Evolutionary conservation across 2,888 invertebrate genomes (phyloP).

Genomic region (Philhelius pedissequus): DNA sequence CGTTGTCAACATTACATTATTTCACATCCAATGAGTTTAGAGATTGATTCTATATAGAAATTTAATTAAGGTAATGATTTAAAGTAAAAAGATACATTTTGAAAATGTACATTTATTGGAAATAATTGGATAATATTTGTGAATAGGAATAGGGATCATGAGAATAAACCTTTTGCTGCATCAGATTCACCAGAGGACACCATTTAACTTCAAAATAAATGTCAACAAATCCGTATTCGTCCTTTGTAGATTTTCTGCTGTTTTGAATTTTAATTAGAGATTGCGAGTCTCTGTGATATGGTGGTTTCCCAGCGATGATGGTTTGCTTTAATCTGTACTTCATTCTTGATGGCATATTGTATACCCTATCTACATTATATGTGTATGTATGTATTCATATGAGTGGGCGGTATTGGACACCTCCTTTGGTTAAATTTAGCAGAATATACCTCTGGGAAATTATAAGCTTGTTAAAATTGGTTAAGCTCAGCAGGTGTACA

Average conservation of each 20-base stretch:
- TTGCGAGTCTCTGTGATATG: background rate
- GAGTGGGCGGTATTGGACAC: background rate
- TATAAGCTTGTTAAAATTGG: conserved; percentile 67
- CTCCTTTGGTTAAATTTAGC: conserved; percentile 45
- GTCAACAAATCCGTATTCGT: conserved; percentile 15
- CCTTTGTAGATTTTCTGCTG: conserved; percentile 65
- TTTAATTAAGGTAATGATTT: conserved; percentile 48
- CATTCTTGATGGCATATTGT: too few relatives aligned
- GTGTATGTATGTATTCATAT: too few relatives aligned
- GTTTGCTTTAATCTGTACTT: conserved; percentile 39
- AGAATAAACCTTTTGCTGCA: conserved; percentile 4
- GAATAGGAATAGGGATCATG: background rate
- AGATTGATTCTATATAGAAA: conserved; percentile 48
- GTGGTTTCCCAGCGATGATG: conserved; percentile 5
- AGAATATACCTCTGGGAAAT: conserved; percentile 62
- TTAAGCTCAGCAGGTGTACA: conserved; percentile 56
- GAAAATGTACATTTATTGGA: conserved; percentile 13
- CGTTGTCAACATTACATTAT: background rate
- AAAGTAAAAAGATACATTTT: background rate
- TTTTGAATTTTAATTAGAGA: conserved; percentile 68
- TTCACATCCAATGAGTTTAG: background rate
- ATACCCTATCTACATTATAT: too few relatives aligned
- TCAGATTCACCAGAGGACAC: background rate
- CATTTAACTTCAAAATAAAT: background rate
- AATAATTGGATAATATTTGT: conserved; percentile 43